These are phyloP conservation scores for Apamea anceps DNA, from an alignment of 2,888 invertebrate genomes.

Conservation along the genomic window DNA sequence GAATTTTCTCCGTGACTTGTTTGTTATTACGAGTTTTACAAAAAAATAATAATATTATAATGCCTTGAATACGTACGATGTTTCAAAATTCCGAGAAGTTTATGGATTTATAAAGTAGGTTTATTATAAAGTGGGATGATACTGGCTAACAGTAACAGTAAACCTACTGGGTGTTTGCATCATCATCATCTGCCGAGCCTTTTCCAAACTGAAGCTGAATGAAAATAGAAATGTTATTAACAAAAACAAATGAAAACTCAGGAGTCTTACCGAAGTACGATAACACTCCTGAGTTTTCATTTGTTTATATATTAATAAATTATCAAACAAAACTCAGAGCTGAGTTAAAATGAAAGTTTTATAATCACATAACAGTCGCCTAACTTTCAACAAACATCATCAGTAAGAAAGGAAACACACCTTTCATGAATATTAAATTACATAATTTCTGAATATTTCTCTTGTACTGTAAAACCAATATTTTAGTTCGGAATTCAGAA, in stretches of 20 bases:
- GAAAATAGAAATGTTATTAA: background rate
- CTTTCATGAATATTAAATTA: constrained; percentile 3
- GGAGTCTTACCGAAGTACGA: background rate
- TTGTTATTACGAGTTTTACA: background rate
- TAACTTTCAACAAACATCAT: constrained; percentile 26
- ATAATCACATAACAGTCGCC: constrained; percentile 7
- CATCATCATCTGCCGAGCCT: background rate
- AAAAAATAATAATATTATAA: background rate
- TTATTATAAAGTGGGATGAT: background rate
- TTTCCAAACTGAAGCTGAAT: background rate
- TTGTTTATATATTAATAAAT: background rate
- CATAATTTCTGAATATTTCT: background rate
- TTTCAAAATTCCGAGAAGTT: background rate
- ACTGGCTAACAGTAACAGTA: background rate
- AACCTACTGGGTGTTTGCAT: no score
- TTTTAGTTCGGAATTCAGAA: constrained; percentile 1
- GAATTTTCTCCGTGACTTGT: background rate
- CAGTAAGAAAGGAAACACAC: background rate
- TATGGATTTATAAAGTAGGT: background rate
- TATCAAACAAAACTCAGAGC: background rate
- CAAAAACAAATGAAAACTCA: background rate
- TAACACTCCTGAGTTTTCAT: background rate
- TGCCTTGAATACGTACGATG: background rate
- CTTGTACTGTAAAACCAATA: background rate
- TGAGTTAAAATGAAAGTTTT: background rate